These are phyloP conservation scores for Hydropsyche betteni DNA, from an alignment of 2,888 invertebrate genomes.

Conservation along the genomic window DNA sequence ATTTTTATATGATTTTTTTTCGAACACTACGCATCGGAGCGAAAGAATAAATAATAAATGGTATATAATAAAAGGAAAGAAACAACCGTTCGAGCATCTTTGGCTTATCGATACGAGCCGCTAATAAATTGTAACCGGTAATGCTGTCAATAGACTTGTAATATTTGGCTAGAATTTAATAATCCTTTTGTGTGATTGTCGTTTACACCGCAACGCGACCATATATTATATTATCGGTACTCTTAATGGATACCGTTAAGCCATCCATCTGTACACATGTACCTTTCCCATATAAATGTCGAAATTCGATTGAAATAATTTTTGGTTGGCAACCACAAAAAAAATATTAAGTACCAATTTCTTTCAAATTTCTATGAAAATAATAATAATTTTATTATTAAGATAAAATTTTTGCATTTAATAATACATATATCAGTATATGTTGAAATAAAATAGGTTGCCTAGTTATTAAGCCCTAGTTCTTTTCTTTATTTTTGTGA, in stretches of 20 bases:
- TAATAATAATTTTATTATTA: too few species aligned
- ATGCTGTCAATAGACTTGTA: slow-evolving; percentile 39
- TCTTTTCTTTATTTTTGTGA: too few species aligned
- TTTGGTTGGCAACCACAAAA: too few species aligned
- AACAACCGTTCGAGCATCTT: neutral
- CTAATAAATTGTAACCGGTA: slow-evolving; percentile 37
- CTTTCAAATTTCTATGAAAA: too few species aligned
- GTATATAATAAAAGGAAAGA: neutral
- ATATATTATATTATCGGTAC: slow-evolving; percentile 27
- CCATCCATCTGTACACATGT: neutral
- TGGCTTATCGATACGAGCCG: slow-evolving; percentile 2
- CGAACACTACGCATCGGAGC: neutral
- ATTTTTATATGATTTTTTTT: neutral
- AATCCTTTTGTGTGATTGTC: slow-evolving; percentile 40
- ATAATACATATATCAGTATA: too few species aligned
- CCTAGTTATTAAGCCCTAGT: too few species aligned
- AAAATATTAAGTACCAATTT: too few species aligned
- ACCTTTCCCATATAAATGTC: too few species aligned
- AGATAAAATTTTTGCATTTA: too few species aligned
- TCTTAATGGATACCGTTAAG: slow-evolving; percentile 16
- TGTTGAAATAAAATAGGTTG: too few species aligned
- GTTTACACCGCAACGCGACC: slow-evolving; percentile 27
- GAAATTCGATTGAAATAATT: too few species aligned
- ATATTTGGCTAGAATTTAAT: slow-evolving; percentile 41
- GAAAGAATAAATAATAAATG: neutral